Percentiles rank a stretch among this genome's conserved stretches.
phyloP scores from a whole-genome alignment of 2,888 invertebrate genomes.

The Coecobrya sp. region DNA sequence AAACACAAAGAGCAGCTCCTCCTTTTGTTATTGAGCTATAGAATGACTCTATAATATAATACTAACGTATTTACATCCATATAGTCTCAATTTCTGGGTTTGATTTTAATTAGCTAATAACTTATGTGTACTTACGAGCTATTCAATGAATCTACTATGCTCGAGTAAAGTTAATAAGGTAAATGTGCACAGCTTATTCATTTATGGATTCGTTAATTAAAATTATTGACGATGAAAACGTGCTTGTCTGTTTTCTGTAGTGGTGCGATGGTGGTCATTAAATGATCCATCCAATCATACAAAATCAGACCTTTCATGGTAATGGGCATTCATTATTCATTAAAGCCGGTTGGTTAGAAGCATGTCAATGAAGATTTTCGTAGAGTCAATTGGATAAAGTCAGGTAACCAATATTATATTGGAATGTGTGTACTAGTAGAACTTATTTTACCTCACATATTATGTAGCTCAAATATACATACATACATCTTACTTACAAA shows the following conservation, averaged over 20 bases:
- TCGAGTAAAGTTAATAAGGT: constrained; percentile 28
- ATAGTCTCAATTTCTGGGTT: constrained; percentile 31
- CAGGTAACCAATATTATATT: neutral
- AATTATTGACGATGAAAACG: constrained; percentile 18
- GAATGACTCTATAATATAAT: neutral
- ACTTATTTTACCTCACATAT: no score
- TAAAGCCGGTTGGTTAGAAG: constrained; percentile 7
- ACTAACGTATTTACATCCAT: neutral
- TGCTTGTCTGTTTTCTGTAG: neutral
- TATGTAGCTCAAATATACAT: no score
- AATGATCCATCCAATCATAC: constrained; percentile 11
- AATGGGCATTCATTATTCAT: neutral
- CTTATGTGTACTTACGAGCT: constrained; percentile 3
- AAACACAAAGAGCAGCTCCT: constrained; percentile 35
- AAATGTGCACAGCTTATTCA: neutral
- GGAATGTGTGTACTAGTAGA: neutral
- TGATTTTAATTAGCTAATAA: constrained; percentile 31
- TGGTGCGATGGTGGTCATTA: neutral
- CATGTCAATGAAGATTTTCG: neutral
- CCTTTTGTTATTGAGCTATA: neutral
- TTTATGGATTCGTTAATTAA: constrained; percentile 45
- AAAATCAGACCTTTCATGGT: constrained; percentile 17
- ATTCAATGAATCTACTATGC: neutral
- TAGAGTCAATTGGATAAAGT: neutral
- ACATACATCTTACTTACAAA: no score